Conservation (phyloP, 2,888 invertebrate species). For the Spilarctia lutea region DNA sequence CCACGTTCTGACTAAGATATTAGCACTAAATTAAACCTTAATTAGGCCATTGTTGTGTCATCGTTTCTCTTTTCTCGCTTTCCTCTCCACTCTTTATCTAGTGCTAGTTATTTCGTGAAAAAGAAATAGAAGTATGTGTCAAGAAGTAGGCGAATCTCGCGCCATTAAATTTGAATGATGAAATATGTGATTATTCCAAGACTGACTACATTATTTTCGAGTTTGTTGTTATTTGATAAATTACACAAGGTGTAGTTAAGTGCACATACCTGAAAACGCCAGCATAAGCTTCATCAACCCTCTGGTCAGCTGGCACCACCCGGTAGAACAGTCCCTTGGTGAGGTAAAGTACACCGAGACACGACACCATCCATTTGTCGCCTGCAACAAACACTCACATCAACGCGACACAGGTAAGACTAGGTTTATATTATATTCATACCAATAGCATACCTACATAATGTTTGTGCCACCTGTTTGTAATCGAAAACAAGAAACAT, state of each 20-base stretch:
- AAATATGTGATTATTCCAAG: no score
- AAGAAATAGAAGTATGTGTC: no score
- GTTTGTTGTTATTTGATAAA: background rate
- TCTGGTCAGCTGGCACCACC: constrained; percentile 96
- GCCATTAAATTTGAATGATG: no score
- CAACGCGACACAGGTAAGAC: constrained; percentile 17
- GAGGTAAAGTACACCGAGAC: constrained; percentile 93
- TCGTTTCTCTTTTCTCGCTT: no score
- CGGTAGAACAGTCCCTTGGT: constrained; percentile 96
- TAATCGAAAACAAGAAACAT: background rate
- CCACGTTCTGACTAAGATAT: no score
- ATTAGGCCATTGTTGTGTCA: no score
- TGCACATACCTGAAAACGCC: constrained; percentile 89
- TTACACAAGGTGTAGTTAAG: background rate
- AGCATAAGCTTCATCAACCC: constrained; percentile 90
- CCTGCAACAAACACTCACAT: constrained; percentile 84
- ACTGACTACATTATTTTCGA: background rate
- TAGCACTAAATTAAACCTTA: no score
- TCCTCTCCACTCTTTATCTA: no score
- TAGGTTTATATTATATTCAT: background rate
- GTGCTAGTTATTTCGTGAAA: no score
- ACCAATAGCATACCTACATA: background rate
- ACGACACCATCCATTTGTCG: constrained; percentile 96
- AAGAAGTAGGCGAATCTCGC: no score
- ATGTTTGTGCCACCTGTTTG: background rate